Evolutionary conservation across 2,797 vertebrate genomes (phyloP).

Genomic region (Sternarchorhynchus goeldii): DNA sequence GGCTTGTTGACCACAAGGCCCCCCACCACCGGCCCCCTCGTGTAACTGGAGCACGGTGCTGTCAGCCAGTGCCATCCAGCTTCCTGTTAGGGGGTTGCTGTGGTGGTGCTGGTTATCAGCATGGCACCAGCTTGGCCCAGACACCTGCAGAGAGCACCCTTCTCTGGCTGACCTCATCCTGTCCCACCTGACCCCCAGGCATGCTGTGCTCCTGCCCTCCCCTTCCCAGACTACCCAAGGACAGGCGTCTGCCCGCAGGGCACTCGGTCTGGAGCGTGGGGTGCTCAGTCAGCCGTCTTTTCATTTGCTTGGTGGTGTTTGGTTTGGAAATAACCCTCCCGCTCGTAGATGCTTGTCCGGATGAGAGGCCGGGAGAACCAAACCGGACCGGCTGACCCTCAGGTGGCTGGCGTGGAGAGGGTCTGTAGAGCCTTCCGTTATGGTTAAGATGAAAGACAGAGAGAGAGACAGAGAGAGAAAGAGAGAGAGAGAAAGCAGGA

Average conservation of each 20-base stretch:
- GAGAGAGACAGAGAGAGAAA: too few species aligned
- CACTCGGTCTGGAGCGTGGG: too few species aligned
- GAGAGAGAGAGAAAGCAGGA: too few species aligned
- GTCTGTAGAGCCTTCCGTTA: constrained; percentile 33
- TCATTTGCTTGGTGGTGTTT: not conserved
- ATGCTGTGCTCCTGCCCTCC: not conserved
- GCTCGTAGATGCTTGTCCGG: not conserved
- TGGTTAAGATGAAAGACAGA: constrained; percentile 34
- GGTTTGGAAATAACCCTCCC: not conserved
- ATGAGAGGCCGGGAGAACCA: constrained; percentile 20
- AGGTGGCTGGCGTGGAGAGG: constrained; percentile 22
- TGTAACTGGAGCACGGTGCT: constrained; percentile 26
- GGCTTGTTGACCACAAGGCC: too few species aligned
- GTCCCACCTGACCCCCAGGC: not conserved
- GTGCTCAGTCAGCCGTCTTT: not conserved
- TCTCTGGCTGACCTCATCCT: constrained; percentile 21
- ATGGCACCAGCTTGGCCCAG: constrained; percentile 21
- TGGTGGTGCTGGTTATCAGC: constrained; percentile 42
- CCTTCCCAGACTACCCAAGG: not conserved
- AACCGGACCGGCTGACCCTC: constrained; percentile 32
- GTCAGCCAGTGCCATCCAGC: constrained; percentile 23
- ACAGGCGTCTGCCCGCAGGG: not conserved
- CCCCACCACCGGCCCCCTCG: constrained; percentile 19
- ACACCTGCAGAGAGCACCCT: constrained; percentile 31
- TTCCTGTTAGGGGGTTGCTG: constrained; percentile 19